These are phyloP conservation scores for Cheilinus undulatus DNA, from an alignment of 2,113 vertebrate genomes.

Conservation along the genomic window DNA sequence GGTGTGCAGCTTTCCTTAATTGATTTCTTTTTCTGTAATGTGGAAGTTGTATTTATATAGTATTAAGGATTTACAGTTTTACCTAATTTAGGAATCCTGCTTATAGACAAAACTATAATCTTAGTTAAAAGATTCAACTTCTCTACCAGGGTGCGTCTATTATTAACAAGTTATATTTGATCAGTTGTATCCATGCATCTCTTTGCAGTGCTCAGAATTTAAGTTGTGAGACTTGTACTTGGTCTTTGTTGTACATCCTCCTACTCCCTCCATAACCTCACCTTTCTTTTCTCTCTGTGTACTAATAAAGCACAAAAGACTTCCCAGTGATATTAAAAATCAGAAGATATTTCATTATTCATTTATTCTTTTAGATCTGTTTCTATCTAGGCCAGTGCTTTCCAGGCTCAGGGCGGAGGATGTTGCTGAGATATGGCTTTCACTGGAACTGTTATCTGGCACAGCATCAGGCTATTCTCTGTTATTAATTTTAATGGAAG, in stretches of 20 bases:
- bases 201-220: not conserved
- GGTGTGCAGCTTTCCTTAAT: too few species aligned
- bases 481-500: conserved; percentile 67
- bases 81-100: too few species aligned
- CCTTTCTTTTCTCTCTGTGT: conserved; percentile 38
- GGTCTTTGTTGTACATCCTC: not conserved
- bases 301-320: conserved; percentile 53
- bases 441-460: conserved; percentile 57
- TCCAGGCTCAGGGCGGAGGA: conserved; percentile 66
- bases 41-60: too few species aligned
- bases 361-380: conserved; percentile 77
- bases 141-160: not conserved
- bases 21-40: too few species aligned
- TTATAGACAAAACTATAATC: not conserved
- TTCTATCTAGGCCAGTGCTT: conserved; percentile 75
- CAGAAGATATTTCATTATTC: conserved; percentile 69
- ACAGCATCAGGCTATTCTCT: conserved; percentile 55
- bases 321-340: conserved; percentile 56
- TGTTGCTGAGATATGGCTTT: conserved; percentile 67
- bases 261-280: conserved; percentile 16
- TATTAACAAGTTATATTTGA: not conserved
- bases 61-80: not conserved
- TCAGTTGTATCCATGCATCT: not conserved
- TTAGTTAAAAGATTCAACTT: not conserved
- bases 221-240: not conserved